These are phyloP conservation scores for Peromyscus leucopus DNA, from an alignment of 2,113 vertebrate genomes.

Conservation along the genomic window DNA sequence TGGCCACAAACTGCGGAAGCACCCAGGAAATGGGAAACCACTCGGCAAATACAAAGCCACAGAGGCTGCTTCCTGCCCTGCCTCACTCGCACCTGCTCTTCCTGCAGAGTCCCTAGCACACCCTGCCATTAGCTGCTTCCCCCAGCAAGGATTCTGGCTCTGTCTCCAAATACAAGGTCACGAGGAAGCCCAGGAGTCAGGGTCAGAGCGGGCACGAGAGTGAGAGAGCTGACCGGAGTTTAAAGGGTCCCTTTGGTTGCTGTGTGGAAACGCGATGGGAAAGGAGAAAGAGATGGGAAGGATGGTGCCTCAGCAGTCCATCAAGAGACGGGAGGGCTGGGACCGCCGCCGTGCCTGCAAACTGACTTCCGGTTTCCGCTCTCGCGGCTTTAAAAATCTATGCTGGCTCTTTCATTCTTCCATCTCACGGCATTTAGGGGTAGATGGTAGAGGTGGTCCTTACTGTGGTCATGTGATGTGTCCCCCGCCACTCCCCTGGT, in stretches of 20 bases:
- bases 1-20: neutral
- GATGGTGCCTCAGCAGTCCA: accelerated
- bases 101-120: neutral
- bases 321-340: neutral
- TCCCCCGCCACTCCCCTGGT: neutral
- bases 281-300: neutral
- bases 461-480: neutral
- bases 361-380: neutral
- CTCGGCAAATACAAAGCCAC: neutral
- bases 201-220: neutral
- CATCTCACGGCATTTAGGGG: no score
- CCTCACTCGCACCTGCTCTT: neutral
- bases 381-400: neutral
- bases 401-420: neutral
- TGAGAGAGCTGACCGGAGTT: neutral
- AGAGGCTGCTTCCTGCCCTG: neutral
- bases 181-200: neutral
- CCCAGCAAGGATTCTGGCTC: neutral
- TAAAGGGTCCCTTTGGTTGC: neutral
- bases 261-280: neutral
- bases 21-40: neutral
- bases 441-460: neutral
- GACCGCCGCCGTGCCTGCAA: no score
- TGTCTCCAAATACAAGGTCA: neutral
- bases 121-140: neutral